Evolutionary conservation across 37 sponge, comb jelly and placozoan genomes (phyloP).

Genomic region (Agelas oroides): DNA sequence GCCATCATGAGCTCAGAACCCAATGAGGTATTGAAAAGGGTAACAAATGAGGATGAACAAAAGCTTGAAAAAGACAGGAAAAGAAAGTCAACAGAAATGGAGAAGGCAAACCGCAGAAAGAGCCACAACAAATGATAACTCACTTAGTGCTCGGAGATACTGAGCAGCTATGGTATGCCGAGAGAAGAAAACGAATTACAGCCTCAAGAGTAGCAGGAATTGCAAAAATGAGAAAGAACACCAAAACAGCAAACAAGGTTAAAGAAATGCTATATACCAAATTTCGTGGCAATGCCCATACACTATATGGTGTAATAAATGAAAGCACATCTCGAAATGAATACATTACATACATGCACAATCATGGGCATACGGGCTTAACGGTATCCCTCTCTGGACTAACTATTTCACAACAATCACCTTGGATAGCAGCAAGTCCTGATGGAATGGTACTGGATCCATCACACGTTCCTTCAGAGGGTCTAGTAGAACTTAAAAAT

Average conservation of each 20-base stretch:
- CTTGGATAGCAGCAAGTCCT: slow-evolving; percentile 25
- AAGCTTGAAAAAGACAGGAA: slow-evolving; percentile 3
- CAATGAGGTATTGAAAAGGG: slow-evolving; percentile 2
- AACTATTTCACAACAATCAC: background rate
- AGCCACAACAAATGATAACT: slow-evolving; percentile 12
- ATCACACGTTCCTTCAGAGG: background rate
- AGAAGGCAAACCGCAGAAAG: background rate
- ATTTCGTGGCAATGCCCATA: slow-evolving; percentile 7
- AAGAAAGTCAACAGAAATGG: slow-evolving; percentile 24
- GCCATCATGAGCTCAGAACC: background rate
- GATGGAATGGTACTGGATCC: slow-evolving; percentile 9
- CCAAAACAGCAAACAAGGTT: slow-evolving; percentile 14
- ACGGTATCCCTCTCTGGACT: background rate
- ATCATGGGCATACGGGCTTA: background rate
- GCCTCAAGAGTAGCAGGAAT: slow-evolving; percentile 42
- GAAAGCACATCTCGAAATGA: no score
- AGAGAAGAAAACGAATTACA: slow-evolving; percentile 61
- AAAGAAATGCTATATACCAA: slow-evolving; percentile 12
- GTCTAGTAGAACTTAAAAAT: slow-evolving; percentile 26
- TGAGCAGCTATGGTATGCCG: slow-evolving; percentile 33
- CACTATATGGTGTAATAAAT: background rate
- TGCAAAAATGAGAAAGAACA: slow-evolving; percentile 21
- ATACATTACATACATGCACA: no score
- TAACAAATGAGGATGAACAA: background rate
- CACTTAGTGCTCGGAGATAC: background rate